Percentiles rank a stretch among this genome's conserved stretches.
Conservation (phyloP, 2,888 invertebrate species). For the Prosapia bicincta region DNA sequence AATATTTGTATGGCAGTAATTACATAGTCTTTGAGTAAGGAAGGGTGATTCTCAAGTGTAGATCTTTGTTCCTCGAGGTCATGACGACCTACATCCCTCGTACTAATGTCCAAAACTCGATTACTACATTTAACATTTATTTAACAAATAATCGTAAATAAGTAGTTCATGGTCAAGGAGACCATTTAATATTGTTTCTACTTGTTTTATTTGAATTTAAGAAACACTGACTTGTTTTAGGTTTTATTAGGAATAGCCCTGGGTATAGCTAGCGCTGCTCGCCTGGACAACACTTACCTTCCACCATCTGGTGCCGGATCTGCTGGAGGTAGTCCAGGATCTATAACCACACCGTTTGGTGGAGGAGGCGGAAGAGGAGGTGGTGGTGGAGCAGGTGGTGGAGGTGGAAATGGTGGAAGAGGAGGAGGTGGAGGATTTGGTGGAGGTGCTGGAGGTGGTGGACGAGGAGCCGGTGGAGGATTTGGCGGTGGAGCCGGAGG, state of each 20-base stretch:
- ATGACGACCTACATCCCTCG: too few relatives aligned
- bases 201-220: too few relatives aligned
- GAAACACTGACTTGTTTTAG: too few relatives aligned
- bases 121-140: too few relatives aligned
- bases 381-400: constrained; percentile 1
- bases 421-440: constrained; percentile 1
- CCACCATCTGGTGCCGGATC: constrained; percentile 18
- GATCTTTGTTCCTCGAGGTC: too few relatives aligned
- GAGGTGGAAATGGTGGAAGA: not conserved
- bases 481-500: constrained; percentile 11
- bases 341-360: constrained; percentile 13
- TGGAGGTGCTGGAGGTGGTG: constrained; percentile 12
- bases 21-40: too few relatives aligned
- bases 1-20: too few relatives aligned
- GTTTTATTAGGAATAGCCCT: constrained; percentile 5
- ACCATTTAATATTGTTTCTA: too few relatives aligned
- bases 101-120: too few relatives aligned
- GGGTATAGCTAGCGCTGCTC: constrained; percentile 16
- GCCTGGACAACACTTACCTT: constrained; percentile 16
- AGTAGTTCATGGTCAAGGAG: too few relatives aligned
- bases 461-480: constrained; percentile 17
- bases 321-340: constrained; percentile 28
- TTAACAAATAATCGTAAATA: too few relatives aligned
- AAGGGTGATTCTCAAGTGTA: too few relatives aligned
- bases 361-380: constrained; percentile 8